These are phyloP conservation scores for Procavia capensis DNA, from an alignment of 2,113 vertebrate genomes.

Conservation along the genomic window DNA sequence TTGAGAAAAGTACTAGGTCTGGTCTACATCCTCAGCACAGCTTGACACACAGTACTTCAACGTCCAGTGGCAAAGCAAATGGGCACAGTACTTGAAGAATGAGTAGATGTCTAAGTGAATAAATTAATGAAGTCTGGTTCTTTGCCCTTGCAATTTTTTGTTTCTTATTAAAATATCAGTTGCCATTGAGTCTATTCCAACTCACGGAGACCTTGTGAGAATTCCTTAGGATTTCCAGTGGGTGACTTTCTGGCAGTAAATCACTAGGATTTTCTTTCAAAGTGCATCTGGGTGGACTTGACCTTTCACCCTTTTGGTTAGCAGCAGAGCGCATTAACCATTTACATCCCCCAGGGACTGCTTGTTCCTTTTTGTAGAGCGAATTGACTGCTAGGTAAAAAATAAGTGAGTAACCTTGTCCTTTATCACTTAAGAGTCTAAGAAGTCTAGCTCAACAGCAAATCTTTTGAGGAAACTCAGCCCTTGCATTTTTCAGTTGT, in stretches of 20 bases:
- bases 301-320: background rate
- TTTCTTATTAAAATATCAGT: background rate
- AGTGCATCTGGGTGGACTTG: background rate
- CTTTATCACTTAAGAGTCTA: background rate
- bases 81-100: background rate
- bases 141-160: background rate
- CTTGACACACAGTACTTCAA: background rate
- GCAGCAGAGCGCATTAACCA: background rate
- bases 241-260: background rate
- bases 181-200: background rate
- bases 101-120: background rate
- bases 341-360: background rate
- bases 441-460: background rate
- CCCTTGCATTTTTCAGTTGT: background rate
- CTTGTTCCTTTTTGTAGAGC: background rate
- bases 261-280: background rate
- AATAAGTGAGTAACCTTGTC: background rate
- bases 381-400: background rate
- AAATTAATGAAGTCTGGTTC: background rate
- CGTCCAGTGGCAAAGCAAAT: background rate
- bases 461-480: background rate
- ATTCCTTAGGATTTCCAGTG: background rate
- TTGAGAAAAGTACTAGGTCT: background rate
- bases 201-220: background rate
- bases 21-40: background rate